These are phyloP conservation scores for Atractosteus spatula DNA, from an alignment of 2,113 vertebrate genomes.

Conservation along the genomic window DNA sequence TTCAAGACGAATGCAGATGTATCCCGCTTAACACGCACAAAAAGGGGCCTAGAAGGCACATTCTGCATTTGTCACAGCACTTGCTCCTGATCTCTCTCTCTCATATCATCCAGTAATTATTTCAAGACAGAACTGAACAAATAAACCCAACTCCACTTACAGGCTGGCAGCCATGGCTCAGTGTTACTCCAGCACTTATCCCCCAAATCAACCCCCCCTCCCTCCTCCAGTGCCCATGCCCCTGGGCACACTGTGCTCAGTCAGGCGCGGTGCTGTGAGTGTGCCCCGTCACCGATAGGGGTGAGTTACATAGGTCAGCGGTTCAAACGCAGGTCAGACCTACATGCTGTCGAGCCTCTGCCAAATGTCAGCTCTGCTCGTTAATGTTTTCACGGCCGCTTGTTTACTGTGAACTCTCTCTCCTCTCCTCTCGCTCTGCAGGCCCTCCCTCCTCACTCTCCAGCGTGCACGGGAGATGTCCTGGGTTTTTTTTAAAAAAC, in stretches of 20 bases:
- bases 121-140: constrained; percentile 14
- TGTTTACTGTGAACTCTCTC: constrained; percentile 2
- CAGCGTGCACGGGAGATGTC: not conserved
- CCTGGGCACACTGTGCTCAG: constrained; percentile 48
- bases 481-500: not conserved
- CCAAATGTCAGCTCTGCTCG: not conserved
- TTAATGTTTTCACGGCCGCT: constrained; percentile 16
- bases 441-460: constrained; percentile 18
- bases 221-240: constrained; percentile 18
- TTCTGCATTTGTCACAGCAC: not conserved
- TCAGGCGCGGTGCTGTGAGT: constrained; percentile 46
- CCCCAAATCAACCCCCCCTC: constrained; percentile 14
- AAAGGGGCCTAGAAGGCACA: not conserved
- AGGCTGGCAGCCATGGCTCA: constrained; percentile 8
- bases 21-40: not conserved
- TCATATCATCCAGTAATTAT: constrained; percentile 15
- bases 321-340: constrained; percentile 68
- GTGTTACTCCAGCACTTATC: not conserved
- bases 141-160: constrained; percentile 14
- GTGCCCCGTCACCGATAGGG: constrained; percentile 59
- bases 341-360: constrained; percentile 13
- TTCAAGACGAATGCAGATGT: not conserved
- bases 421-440: constrained; percentile 10
- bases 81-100: not conserved
- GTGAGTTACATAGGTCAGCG: constrained; percentile 66